Conservation (phyloP, 2,888 invertebrate species). For the Acholoe squamosa region DNA sequence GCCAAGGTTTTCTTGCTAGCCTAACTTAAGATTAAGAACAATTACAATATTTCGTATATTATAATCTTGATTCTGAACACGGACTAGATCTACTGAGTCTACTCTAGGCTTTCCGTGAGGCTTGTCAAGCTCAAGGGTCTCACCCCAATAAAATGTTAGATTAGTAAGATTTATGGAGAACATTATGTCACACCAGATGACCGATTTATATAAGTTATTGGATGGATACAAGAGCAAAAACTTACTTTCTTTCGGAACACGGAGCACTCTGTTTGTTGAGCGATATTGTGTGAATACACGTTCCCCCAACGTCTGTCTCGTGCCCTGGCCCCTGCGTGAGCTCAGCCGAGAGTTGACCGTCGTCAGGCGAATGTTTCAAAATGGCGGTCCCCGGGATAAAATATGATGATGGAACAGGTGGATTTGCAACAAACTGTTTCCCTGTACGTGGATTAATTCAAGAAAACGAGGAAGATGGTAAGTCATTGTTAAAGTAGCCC, state of each 20-base stretch:
- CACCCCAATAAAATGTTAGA: too few species aligned
- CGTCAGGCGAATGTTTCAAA: constrained; percentile 66
- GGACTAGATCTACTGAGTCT: too few species aligned
- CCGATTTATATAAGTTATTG: too few species aligned
- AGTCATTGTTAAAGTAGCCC: not conserved
- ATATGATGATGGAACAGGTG: constrained; percentile 76
- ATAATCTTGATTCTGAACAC: too few species aligned
- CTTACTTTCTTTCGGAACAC: not conserved
- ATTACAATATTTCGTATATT: too few species aligned
- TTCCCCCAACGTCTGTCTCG: not conserved
- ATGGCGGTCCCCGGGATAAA: constrained; percentile 76
- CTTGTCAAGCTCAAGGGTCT: too few species aligned
- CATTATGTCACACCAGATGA: too few species aligned
- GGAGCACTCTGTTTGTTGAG: not conserved
- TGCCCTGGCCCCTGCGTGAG: not conserved
- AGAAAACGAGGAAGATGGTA: constrained; percentile 73
- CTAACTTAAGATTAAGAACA: too few species aligned
- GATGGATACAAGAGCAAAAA: too few species aligned
- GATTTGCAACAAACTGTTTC: constrained; percentile 81
- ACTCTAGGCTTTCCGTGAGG: too few species aligned
- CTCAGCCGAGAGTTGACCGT: constrained; percentile 43
- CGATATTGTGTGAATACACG: not conserved
- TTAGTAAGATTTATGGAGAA: too few species aligned
- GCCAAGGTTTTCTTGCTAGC: too few species aligned
- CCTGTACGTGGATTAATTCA: constrained; percentile 77